Percentiles rank a stretch among this genome's conserved stretches.
These are phyloP conservation scores for Quiscalus mexicanus DNA, from an alignment of 2,113 vertebrate genomes.

Conservation along the genomic window DNA sequence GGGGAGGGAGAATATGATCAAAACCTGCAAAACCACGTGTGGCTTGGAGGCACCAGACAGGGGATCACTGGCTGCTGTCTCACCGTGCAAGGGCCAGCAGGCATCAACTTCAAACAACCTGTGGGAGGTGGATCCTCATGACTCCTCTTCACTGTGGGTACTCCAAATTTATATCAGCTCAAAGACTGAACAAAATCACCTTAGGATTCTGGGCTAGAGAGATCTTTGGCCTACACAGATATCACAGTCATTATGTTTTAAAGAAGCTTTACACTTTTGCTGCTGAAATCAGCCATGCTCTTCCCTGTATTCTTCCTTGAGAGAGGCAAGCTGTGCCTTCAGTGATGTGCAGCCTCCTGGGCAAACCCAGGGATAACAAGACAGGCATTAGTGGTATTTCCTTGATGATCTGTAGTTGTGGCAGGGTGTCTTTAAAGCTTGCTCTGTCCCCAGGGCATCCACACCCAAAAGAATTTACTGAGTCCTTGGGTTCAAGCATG, in stretches of 20 bases:
- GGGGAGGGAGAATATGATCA: background rate
- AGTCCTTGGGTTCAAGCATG: background rate
- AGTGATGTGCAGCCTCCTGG: background rate
- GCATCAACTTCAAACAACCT: background rate
- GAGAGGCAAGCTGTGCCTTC: background rate
- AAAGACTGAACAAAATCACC: background rate
- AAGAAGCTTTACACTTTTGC: background rate
- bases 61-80: background rate
- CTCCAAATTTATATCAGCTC: background rate
- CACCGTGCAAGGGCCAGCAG: background rate
- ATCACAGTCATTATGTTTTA: background rate
- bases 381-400: background rate
- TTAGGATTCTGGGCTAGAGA: background rate
- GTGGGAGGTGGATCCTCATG: background rate
- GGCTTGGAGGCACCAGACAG: background rate
- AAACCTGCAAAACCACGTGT: background rate
- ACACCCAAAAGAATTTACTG: background rate
- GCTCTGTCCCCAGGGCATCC: background rate
- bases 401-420: background rate
- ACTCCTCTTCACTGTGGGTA: background rate
- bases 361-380: background rate
- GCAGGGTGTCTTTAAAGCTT: background rate
- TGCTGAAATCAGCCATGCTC: background rate
- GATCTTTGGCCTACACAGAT: background rate
- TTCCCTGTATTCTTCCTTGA: background rate